These are phyloP conservation scores for Cyclophora albipunctata DNA, from an alignment of 2,888 invertebrate genomes.

Conservation along the genomic window DNA sequence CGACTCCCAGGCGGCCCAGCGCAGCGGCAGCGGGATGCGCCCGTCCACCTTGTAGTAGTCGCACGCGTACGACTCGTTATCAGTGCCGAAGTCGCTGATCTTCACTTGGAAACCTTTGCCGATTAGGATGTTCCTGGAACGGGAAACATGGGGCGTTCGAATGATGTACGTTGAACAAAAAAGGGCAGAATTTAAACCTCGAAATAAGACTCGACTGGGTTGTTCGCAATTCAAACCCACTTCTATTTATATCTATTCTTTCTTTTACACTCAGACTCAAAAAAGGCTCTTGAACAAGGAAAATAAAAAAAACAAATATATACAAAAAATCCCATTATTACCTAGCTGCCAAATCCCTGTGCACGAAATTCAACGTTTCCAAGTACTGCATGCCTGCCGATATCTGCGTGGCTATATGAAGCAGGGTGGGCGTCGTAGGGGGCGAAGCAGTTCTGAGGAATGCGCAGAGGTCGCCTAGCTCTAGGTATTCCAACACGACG, in stretches of 20 bases:
- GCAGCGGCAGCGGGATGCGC: constrained; percentile 84
- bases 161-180: too few relatives aligned
- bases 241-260: too few relatives aligned
- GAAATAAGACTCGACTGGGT: too few relatives aligned
- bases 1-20: constrained; percentile 95
- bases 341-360: constrained; percentile 90
- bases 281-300: not conserved
- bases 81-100: constrained; percentile 89
- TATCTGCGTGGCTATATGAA: constrained; percentile 90
- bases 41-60: constrained; percentile 91
- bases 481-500: constrained; percentile 89
- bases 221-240: too few relatives aligned
- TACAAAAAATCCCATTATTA: constrained; percentile 28
- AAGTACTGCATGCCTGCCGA: constrained; percentile 94
- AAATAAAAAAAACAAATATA: not conserved
- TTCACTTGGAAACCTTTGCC: constrained; percentile 88
- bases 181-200: too few relatives aligned
- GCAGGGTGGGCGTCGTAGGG: constrained; percentile 79
- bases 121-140: constrained; percentile 85
- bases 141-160: not conserved
- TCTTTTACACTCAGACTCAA: too few relatives aligned
- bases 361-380: constrained; percentile 92
- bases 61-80: constrained; percentile 84
- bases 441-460: constrained; percentile 84
- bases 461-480: constrained; percentile 88